These are phyloP conservation scores for Seladonia tumulorum DNA, from an alignment of 2,888 invertebrate genomes.

Conservation along the genomic window DNA sequence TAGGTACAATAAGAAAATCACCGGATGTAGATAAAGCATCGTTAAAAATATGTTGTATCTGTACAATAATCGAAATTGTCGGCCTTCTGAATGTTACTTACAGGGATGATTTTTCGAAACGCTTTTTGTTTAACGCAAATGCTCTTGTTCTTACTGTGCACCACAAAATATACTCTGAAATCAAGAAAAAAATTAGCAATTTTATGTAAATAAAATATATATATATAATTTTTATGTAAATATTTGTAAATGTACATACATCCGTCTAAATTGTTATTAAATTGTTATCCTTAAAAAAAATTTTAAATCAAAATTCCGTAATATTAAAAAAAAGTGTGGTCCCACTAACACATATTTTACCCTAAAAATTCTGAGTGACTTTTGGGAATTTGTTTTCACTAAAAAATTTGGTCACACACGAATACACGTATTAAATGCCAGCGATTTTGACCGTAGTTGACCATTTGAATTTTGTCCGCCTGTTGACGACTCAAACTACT, in stretches of 20 bases:
- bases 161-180: neutral
- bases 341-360: neutral
- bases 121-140: neutral
- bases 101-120: neutral
- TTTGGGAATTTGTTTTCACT: neutral
- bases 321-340: neutral
- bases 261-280: neutral
- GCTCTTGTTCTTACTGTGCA: neutral
- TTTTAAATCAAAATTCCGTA: neutral
- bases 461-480: neutral
- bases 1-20: too few relatives aligned
- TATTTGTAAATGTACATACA: too few relatives aligned
- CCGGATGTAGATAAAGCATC: too few relatives aligned
- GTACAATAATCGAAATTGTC: too few relatives aligned
- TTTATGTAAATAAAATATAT: neutral
- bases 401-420: neutral
- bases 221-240: too few relatives aligned
- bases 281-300: neutral
- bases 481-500: neutral
- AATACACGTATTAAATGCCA: neutral
- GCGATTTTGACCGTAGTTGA: neutral
- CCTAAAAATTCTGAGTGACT: neutral
- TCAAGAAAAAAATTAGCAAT: neutral
- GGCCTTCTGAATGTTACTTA: too few relatives aligned
- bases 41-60: too few relatives aligned